These are phyloP conservation scores for Leucoraja erinaceus DNA, from an alignment of 2,113 vertebrate genomes.

Conservation along the genomic window DNA sequence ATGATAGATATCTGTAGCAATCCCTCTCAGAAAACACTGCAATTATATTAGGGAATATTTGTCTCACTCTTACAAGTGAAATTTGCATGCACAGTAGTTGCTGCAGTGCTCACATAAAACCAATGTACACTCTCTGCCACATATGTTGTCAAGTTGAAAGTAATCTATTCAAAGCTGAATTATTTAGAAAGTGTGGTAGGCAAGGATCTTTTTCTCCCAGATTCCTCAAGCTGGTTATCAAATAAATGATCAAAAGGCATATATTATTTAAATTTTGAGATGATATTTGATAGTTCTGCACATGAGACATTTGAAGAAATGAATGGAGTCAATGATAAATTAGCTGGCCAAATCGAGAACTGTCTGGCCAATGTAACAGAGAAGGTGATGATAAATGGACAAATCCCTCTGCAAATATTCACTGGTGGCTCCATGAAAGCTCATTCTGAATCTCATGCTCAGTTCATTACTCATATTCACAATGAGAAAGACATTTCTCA, in stretches of 20 bases:
- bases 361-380: background rate
- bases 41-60: background rate
- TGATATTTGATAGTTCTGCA: background rate
- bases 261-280: background rate
- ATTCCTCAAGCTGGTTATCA: background rate
- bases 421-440: background rate
- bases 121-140: background rate
- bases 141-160: too few species aligned
- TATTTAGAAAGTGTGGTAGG: background rate
- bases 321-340: background rate
- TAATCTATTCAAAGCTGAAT: background rate
- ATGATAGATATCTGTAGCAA: background rate
- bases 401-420: background rate
- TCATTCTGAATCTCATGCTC: background rate
- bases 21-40: background rate
- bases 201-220: background rate
- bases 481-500: background rate
- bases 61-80: background rate
- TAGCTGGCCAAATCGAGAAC: background rate
- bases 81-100: background rate
- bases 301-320: background rate
- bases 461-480: background rate
- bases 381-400: conserved; percentile 22
- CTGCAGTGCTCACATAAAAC: background rate
- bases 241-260: background rate